Evolutionary conservation across 2,797 vertebrate species (phyloP).

Genomic region (Poeciliopsis gracilis): DNA sequence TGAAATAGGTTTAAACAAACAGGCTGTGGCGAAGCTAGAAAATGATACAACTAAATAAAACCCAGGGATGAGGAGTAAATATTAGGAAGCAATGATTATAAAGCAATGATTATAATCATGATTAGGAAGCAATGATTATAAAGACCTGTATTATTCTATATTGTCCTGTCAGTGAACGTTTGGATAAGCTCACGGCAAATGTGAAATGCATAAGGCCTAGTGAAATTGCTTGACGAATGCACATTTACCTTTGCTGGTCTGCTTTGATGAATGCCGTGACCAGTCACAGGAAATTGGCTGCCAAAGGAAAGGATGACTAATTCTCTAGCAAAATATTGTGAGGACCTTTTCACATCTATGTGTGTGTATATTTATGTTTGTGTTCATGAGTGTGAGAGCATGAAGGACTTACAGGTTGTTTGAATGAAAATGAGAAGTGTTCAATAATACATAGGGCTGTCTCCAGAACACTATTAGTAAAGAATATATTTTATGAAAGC

Average conservation of each 20-base stretch:
- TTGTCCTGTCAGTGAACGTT: constrained; percentile 4
- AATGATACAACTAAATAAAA: not conserved
- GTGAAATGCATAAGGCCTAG: constrained; percentile 61
- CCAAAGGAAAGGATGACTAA: constrained; percentile 76
- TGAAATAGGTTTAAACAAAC: not conserved
- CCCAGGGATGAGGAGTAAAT: not conserved
- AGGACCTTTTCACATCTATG: constrained; percentile 46
- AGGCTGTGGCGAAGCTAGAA: not conserved
- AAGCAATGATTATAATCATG: no score
- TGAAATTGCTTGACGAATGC: constrained; percentile 63
- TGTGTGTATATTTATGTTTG: constrained; percentile 23
- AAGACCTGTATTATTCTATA: constrained; percentile 19
- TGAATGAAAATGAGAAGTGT: constrained; percentile 82
- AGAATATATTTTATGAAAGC: constrained; percentile 82
- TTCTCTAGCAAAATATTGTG: constrained; percentile 68
- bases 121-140: not conserved
- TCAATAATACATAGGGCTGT: constrained; percentile 82
- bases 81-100: not conserved
- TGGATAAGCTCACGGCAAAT: constrained; percentile 41
- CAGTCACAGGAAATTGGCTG: constrained; percentile 72
- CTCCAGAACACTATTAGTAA: constrained; percentile 77
- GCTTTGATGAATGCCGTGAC: constrained; percentile 72
- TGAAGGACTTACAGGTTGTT: constrained; percentile 77
- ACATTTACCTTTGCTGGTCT: constrained; percentile 62
- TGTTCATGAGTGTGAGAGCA: constrained; percentile 19